Percentiles rank a stretch among this genome's conserved stretches.
phyloP scores from a whole-genome alignment of 2,113 vertebrate species.

The Benthochromis sp. region DNA sequence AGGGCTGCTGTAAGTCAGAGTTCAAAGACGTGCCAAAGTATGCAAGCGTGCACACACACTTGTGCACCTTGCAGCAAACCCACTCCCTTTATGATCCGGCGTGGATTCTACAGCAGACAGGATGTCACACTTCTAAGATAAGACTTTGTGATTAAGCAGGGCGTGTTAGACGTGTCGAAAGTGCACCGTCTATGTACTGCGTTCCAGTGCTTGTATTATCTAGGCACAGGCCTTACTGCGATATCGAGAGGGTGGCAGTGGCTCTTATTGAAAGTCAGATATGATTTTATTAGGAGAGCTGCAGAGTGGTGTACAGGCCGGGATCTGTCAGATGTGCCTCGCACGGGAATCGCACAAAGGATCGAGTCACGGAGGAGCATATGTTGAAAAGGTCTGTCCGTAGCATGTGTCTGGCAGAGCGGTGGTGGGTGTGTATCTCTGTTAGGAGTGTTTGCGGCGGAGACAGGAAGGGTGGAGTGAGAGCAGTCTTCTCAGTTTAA shows the following conservation, averaged over 20 bases:
- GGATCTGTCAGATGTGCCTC: background rate
- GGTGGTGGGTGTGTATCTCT: background rate
- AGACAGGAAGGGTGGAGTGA: constrained; percentile 57
- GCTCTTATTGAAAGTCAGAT: background rate
- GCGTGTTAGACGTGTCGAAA: constrained; percentile 30
- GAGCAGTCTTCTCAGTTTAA: constrained; percentile 39
- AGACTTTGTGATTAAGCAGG: constrained; percentile 29
- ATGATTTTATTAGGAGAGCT: background rate
- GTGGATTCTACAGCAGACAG: constrained; percentile 55
- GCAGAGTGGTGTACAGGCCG: background rate
- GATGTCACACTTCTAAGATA: constrained; percentile 67
- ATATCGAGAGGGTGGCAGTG: background rate
- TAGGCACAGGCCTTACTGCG: background rate
- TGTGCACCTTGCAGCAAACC: background rate
- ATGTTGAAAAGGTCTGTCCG: constrained; percentile 4
- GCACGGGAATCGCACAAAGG: constrained; percentile 32
- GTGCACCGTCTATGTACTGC: background rate
- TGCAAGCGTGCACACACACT: background rate
- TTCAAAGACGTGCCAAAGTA: background rate
- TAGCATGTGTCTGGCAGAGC: constrained; percentile 11
- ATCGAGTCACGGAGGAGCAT: constrained; percentile 20
- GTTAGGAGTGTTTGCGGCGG: constrained; percentile 5
- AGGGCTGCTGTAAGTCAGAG: background rate
- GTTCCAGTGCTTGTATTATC: background rate
- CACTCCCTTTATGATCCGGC: background rate